Evolutionary conservation across 2,113 vertebrate genomes (phyloP).

Genomic region (Leiothrix lutea): DNA sequence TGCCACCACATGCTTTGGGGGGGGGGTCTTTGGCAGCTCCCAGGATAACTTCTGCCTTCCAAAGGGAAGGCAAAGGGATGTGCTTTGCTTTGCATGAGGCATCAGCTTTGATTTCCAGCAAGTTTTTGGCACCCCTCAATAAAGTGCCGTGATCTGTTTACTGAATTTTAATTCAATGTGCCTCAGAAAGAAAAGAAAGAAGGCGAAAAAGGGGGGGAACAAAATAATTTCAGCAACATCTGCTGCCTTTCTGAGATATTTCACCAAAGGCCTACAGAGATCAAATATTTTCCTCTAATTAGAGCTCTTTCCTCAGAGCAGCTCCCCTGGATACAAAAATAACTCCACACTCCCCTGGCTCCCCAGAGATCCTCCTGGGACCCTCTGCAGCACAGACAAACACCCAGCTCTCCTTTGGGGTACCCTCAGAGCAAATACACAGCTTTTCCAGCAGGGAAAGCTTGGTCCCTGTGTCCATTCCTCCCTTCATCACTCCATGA

Average conservation of each 20-base stretch:
- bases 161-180: background rate
- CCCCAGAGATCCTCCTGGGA: background rate
- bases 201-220: background rate
- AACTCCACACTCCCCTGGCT: background rate
- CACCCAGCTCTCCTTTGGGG: background rate
- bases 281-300: slow-evolving; percentile 52
- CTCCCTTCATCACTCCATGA: rapidly evolving
- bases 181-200: background rate
- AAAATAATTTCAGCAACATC: slow-evolving; percentile 26
- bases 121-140: background rate
- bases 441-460: background rate
- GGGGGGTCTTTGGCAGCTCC: background rate
- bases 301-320: background rate
- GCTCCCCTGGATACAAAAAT: background rate
- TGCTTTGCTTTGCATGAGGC: background rate
- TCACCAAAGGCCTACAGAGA: slow-evolving; percentile 5
- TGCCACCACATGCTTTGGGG: background rate
- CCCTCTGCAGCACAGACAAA: background rate
- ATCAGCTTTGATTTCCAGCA: background rate
- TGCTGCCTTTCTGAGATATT: slow-evolving; percentile 20
- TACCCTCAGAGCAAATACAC: rapidly evolving
- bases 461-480: background rate
- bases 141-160: background rate
- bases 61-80: background rate
- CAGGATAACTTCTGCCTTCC: background rate